Conservation (phyloP, 1,140 invertebrate species). For the Drosophila kikkawai region DNA sequence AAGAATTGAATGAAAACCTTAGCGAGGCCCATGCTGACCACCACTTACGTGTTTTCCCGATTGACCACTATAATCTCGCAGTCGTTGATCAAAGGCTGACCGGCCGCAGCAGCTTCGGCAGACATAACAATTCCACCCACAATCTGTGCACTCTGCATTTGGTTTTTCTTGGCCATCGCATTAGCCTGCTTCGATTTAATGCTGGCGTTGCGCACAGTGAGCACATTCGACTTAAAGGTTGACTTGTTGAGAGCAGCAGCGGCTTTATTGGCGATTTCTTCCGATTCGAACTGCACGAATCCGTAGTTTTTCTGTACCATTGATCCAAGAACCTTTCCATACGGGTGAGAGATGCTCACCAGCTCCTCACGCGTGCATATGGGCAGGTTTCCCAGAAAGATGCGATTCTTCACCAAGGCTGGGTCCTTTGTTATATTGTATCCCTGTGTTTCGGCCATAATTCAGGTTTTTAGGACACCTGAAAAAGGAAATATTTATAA, state of each 20-base stretch:
- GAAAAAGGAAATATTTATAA: neutral
- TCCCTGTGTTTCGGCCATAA: conserved; percentile 15
- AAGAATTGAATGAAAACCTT: neutral
- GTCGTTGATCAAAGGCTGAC: conserved; percentile 87
- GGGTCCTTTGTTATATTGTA: conserved; percentile 86
- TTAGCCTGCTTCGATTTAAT: conserved; percentile 74
- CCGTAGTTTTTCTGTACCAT: conserved; percentile 92
- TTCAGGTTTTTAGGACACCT: neutral
- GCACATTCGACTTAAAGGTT: conserved; percentile 89
- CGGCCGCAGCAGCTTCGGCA: conserved; percentile 85
- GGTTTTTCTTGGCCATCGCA: conserved; percentile 15
- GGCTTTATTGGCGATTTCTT: conserved; percentile 90
- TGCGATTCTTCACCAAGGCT: conserved; percentile 88
- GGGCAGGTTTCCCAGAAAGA: conserved; percentile 91
- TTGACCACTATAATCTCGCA: conserved; percentile 95
- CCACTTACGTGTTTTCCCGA: conserved; percentile 91
- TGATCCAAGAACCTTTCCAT: conserved; percentile 90
- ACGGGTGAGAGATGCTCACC: conserved; percentile 90
- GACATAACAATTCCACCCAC: conserved; percentile 64
- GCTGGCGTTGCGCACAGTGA: conserved; percentile 87
- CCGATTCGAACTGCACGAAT: conserved; percentile 93
- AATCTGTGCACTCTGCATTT: conserved; percentile 18
- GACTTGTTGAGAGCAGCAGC: conserved; percentile 89
- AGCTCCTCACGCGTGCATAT: conserved; percentile 88
- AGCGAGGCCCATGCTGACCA: neutral